These are phyloP conservation scores for Trematocara marginatum DNA, from an alignment of 2,113 vertebrate genomes.

Conservation along the genomic window DNA sequence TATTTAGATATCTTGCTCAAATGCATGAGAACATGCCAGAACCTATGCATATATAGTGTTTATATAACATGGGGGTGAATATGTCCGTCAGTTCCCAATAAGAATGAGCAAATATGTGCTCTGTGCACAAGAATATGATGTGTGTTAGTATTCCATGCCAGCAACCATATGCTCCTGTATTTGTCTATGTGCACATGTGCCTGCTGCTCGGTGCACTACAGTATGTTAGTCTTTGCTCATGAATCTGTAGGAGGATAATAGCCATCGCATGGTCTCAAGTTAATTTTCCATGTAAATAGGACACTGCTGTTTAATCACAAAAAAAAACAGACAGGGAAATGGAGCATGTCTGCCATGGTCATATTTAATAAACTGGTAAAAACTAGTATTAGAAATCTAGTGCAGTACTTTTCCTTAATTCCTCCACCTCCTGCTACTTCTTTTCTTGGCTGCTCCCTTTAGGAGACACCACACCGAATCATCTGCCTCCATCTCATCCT, in stretches of 20 bases:
- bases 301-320: conserved; percentile 92
- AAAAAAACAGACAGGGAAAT: conserved; percentile 36
- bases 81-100: conserved; percentile 41
- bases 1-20: not conserved
- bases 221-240: conserved; percentile 58
- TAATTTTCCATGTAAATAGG: conserved; percentile 99
- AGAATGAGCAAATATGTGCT: conserved; percentile 42
- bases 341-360: conserved; percentile 71
- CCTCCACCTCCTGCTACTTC: not conserved
- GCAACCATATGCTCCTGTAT: conserved; percentile 46
- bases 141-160: conserved; percentile 34
- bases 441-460: not conserved
- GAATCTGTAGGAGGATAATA: conserved; percentile 71
- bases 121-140: conserved; percentile 5
- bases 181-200: conserved; percentile 33
- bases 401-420: conserved; percentile 4
- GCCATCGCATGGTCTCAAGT: conserved; percentile 84
- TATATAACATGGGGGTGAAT: conserved; percentile 19
- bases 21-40: not conserved
- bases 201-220: conserved; percentile 21
- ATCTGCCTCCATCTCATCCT: not conserved
- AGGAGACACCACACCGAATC: not conserved
- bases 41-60: conserved; percentile 16
- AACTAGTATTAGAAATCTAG: conserved; percentile 27
- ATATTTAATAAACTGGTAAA: conserved; percentile 42